Evolutionary conservation across 1,140 invertebrate genomes (phyloP).

Genomic region (Macrotrachela quadricornifera): DNA sequence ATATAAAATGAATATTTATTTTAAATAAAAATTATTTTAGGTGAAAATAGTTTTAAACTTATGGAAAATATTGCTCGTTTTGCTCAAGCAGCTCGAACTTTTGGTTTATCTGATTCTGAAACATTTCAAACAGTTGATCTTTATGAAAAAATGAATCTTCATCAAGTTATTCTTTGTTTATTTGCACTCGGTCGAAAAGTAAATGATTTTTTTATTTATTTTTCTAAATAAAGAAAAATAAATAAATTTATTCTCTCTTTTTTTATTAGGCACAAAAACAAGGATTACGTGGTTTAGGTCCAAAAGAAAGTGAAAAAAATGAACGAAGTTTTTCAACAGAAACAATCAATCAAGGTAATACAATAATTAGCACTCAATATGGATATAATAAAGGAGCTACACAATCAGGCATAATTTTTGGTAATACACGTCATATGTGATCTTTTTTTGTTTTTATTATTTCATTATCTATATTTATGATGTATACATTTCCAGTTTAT

Average conservation of each 20-base stretch:
- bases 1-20: no score
- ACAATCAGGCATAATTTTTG: slow-evolving; percentile 73
- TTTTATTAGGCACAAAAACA: background rate
- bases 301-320: slow-evolving; percentile 33
- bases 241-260: no score
- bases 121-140: slow-evolving; percentile 86
- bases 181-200: slow-evolving; percentile 70
- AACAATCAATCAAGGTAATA: slow-evolving; percentile 63
- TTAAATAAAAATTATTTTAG: no score
- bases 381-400: slow-evolving; percentile 58
- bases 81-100: slow-evolving; percentile 49
- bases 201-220: no score
- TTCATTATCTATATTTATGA: slow-evolving; percentile 87
- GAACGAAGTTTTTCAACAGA: slow-evolving; percentile 54
- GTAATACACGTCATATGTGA: slow-evolving; percentile 53
- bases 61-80: slow-evolving; percentile 94
- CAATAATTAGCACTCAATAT: slow-evolving; percentile 53
- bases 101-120: slow-evolving; percentile 79
- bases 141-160: slow-evolving; percentile 80
- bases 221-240: no score
- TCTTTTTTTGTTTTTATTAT: slow-evolving; percentile 92
- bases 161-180: slow-evolving; percentile 76
- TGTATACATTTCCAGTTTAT: no score
- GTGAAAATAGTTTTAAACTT: slow-evolving; percentile 15
- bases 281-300: slow-evolving; percentile 2